These are phyloP conservation scores for Peucedramus taeniatus DNA, from an alignment of 2,113 vertebrate species.

Conservation along the genomic window DNA sequence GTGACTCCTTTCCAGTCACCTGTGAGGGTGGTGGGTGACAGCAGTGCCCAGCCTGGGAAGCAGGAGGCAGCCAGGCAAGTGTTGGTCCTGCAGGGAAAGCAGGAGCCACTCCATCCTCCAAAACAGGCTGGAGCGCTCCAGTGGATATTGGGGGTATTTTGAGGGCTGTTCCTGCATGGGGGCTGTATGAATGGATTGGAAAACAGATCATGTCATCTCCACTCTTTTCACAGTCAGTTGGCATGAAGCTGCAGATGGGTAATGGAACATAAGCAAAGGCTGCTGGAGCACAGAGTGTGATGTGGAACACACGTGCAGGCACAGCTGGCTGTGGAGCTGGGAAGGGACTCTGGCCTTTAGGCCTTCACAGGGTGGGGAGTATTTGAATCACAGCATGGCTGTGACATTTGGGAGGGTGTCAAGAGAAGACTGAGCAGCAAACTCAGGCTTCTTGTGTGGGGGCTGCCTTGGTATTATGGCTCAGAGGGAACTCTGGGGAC, in stretches of 20 bases:
- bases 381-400: not conserved
- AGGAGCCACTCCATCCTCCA: not conserved
- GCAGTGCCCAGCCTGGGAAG: not conserved
- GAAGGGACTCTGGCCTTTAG: not conserved
- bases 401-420: not conserved
- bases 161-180: not conserved
- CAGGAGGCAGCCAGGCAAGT: not conserved
- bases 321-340: not conserved
- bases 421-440: not conserved
- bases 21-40: rapidly evolving
- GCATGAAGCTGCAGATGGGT: not conserved
- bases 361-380: not conserved
- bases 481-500: not conserved
- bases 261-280: not conserved
- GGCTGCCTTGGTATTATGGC: not conserved
- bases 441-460: not conserved
- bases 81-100: not conserved
- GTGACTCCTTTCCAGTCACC: not conserved
- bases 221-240: not conserved
- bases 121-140: not conserved
- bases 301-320: not conserved
- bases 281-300: not conserved
- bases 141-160: not conserved
- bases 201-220: not conserved
- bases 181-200: not conserved